These are phyloP conservation scores for Acropternis orthonyx DNA, from an alignment of 2,797 vertebrate genomes.

Conservation along the genomic window DNA sequence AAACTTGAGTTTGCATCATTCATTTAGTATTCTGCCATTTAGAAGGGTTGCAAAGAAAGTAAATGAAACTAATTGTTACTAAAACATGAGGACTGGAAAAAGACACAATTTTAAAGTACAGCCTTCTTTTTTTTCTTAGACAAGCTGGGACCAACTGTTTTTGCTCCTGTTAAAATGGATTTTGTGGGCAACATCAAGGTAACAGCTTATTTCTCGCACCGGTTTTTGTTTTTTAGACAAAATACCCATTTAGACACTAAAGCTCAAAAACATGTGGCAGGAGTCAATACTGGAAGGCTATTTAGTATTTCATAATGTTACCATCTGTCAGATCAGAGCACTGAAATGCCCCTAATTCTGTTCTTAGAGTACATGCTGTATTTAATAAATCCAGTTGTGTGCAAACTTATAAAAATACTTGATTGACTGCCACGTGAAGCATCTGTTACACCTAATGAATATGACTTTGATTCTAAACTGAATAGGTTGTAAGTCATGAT, in stretches of 20 bases:
- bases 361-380: not conserved
- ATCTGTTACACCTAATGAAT: not conserved
- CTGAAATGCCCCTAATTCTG: not conserved
- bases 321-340: not conserved
- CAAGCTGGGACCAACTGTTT: slow-evolving; percentile 93
- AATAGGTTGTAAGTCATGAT: not conserved
- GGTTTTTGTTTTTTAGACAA: not conserved
- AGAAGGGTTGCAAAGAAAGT: not conserved
- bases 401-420: not conserved
- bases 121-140: slow-evolving; percentile 61
- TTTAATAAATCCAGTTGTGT: slow-evolving; percentile 11
- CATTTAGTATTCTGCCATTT: not conserved
- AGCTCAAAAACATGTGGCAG: not conserved
- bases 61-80: not conserved
- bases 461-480: not conserved
- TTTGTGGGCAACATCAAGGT: slow-evolving; percentile 99
- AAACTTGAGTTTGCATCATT: not conserved
- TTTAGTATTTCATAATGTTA: not conserved
- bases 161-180: slow-evolving; percentile 99
- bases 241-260: not conserved
- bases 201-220: slow-evolving; percentile 7
- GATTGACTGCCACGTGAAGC: not conserved
- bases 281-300: not conserved
- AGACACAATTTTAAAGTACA: not conserved
- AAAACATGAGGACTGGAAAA: not conserved